Conservation (phyloP, 2,113 vertebrate genomes). For the Labeo rohita region DNA sequence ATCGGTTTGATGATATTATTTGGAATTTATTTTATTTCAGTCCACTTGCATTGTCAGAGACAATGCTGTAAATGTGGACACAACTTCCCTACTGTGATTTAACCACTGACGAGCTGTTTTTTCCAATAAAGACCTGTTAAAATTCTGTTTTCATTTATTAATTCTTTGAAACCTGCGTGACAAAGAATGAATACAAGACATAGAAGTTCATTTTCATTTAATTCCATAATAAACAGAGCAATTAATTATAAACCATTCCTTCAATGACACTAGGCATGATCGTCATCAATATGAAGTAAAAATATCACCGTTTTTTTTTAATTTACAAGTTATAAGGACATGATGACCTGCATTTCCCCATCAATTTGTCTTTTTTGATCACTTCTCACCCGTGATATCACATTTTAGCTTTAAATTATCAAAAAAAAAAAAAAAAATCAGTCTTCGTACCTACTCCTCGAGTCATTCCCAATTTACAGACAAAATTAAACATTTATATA, state of each 20-base stretch:
- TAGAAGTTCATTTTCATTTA: conserved; percentile 85
- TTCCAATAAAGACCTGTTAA: conserved; percentile 32
- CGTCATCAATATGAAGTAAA: conserved; percentile 96
- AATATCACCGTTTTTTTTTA: conserved; percentile 89
- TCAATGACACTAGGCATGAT: conserved; percentile 97
- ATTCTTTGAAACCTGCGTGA: neutral
- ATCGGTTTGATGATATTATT: neutral
- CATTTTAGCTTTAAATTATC: conserved; percentile 83
- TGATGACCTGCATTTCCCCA: conserved; percentile 81
- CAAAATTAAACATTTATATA: conserved; percentile 79
- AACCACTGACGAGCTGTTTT: neutral
- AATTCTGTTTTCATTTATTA: neutral
- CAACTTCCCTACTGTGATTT: neutral
- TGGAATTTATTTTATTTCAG: neutral
- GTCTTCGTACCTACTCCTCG: conserved; percentile 79
- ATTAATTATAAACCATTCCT: conserved; percentile 99
- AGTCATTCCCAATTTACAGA: conserved; percentile 82
- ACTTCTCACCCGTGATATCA: conserved; percentile 80
- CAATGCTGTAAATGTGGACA: neutral
- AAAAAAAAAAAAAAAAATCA: conserved; percentile 60
- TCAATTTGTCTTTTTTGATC: conserved; percentile 58
- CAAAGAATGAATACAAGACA: neutral
- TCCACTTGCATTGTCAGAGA: conserved; percentile 5
- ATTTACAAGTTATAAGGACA: conserved; percentile 94
- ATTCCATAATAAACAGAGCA: conserved; percentile 98